Evolutionary conservation across 2,888 invertebrate genomes (phyloP), one percentile per base, ranked within the genome.

Genomic region (Hoplodrina blanda): DNA sequence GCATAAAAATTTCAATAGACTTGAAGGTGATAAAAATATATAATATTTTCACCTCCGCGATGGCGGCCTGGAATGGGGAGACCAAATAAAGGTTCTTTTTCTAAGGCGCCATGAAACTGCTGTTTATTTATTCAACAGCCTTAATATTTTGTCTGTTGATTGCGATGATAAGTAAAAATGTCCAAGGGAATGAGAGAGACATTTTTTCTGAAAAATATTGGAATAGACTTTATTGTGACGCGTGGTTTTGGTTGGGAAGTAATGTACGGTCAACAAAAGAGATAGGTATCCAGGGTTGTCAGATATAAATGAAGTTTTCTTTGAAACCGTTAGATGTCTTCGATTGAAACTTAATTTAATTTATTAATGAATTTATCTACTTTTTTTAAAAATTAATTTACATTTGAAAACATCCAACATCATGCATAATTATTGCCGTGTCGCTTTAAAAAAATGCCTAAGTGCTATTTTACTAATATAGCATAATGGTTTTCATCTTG

Each of bases 111-210:
- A 77, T 83, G 83, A 85, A 75, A 83, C 60, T 54, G 83, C 81
- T 73, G 62, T 85, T 84, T 80, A 82, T 84, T 81, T 80, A 83
- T 78, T 75, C 68, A 72, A 72, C 33, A 57, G 44, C 73, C 62
- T 83, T 76, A 75, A 76, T 76, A 85, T 81, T 85, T 83, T 73
- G 71, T 64, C 17, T 65, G 17, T 46, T 85, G 85, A 85, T 85
- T 83, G 74, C 74, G 69, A 80, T 85, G 83, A 83, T 75, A 85
- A 82, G 85, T 74, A 64, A 85, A 81, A 85, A 83, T 65, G 55
- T 62, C 52, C 41, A 17, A 41, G 37, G 33, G 41, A 46, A 74
- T 67, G 52, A 62, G 30, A 73, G 46, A 61, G 10, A 20, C 17
- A 15, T 52, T 71, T 73, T 71, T 69, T 60, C 37, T 30, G 17